Conservation (phyloP, 1,140 invertebrate species). For the Saxidomus purpurata region DNA sequence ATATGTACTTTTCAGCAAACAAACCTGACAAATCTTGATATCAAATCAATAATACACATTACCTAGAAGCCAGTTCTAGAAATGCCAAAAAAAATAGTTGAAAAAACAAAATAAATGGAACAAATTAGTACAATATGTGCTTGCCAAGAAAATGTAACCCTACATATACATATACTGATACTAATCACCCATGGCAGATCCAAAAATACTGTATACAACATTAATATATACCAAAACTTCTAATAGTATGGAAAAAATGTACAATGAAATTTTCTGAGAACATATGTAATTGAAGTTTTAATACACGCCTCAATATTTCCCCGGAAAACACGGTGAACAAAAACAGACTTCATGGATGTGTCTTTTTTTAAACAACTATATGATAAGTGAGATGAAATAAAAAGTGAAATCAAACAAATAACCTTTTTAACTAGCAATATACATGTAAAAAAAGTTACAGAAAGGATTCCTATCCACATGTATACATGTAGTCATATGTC, state of each 20-base stretch:
- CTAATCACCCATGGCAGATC: slow-evolving; percentile 37
- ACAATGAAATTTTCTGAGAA: slow-evolving; percentile 18
- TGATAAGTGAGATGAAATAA: slow-evolving; percentile 1
- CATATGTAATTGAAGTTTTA: neutral
- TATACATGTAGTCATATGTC: neutral
- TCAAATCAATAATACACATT: slow-evolving; percentile 27
- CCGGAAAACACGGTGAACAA: neutral
- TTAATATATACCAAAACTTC: slow-evolving; percentile 3
- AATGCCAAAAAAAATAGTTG: neutral
- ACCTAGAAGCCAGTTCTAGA: slow-evolving; percentile 45
- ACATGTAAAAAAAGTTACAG: neutral
- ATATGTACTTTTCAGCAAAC: neutral
- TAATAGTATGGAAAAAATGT: neutral
- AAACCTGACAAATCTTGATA: slow-evolving; percentile 7
- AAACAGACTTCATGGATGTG: slow-evolving; percentile 12
- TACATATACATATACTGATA: slow-evolving; percentile 41
- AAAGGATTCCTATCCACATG: neutral
- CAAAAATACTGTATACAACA: slow-evolving; percentile 55
- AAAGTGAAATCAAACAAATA: slow-evolving; percentile 10
- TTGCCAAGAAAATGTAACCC: slow-evolving; percentile 21
- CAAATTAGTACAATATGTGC: slow-evolving; percentile 32
- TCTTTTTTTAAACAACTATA: slow-evolving; percentile 6
- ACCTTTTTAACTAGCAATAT: neutral
- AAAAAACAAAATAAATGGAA: slow-evolving; percentile 10
- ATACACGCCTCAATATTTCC: neutral